Conservation (phyloP, 2,888 invertebrate species). For the Aleiodes testaceus region DNA sequence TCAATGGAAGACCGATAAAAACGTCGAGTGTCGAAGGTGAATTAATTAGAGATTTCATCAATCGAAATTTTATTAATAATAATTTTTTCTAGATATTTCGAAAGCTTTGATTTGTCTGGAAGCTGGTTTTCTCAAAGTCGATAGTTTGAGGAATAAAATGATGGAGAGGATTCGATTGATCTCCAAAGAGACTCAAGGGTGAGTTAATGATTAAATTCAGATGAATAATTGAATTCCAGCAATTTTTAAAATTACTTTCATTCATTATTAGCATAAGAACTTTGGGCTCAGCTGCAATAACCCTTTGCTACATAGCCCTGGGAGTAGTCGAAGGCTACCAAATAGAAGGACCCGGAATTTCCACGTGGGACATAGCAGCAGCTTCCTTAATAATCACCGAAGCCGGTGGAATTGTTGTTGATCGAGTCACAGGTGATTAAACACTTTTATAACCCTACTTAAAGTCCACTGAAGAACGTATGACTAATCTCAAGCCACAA, state of each 20-base stretch:
- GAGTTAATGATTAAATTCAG: slow-evolving; percentile 26
- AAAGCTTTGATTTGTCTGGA: slow-evolving; percentile 68
- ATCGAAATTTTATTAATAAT: background rate
- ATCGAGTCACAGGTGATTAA: slow-evolving; percentile 71
- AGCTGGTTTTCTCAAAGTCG: slow-evolving; percentile 66
- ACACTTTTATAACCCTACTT: background rate
- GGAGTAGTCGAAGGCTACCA: slow-evolving; percentile 83
- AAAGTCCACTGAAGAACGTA: background rate
- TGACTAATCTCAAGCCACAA: background rate
- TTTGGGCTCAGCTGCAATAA: slow-evolving; percentile 84
- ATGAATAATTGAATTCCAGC: background rate
- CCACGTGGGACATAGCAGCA: slow-evolving; percentile 88
- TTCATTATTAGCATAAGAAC: slow-evolving; percentile 75
- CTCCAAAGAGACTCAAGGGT: slow-evolving; percentile 64
- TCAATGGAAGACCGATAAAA: slow-evolving; percentile 79
- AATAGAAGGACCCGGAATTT: slow-evolving; percentile 80
- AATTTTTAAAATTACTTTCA: slow-evolving; percentile 55
- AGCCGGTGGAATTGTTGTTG: slow-evolving; percentile 84
- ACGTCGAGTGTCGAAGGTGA: slow-evolving; percentile 76
- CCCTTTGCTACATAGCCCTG: slow-evolving; percentile 82
- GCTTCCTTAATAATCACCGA: slow-evolving; percentile 83
- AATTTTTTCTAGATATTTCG: slow-evolving; percentile 60
- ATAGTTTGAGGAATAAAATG: slow-evolving; percentile 61
- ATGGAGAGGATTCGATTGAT: slow-evolving; percentile 62
- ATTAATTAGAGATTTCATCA: background rate